Conservation (phyloP, 2,797 vertebrate genomes). For the Notoglanidium macrostoma region DNA sequence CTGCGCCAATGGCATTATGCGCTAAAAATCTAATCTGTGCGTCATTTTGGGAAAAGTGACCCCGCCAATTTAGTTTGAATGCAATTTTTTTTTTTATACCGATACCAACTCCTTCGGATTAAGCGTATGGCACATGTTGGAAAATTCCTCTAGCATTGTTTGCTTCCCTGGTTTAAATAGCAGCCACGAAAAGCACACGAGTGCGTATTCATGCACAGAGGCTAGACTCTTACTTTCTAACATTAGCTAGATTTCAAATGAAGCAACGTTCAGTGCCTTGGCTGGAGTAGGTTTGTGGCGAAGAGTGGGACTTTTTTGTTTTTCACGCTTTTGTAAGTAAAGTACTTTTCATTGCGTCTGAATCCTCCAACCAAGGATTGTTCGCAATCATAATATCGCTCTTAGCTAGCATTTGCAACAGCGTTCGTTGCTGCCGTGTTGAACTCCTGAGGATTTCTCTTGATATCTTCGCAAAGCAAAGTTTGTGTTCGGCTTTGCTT, state of each 20-base stretch:
- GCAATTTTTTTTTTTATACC: not conserved
- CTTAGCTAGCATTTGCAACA: not conserved
- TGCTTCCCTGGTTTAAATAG: not conserved
- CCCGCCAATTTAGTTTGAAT: not conserved
- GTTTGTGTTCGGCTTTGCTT: not conserved
- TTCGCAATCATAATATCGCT: not conserved
- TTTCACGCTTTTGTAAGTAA: not conserved
- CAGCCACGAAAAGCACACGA: not conserved
- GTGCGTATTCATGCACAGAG: not conserved
- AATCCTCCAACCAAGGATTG: not conserved
- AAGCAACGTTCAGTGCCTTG: not conserved
- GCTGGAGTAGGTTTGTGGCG: not conserved
- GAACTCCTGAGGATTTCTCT: too few relatives aligned
- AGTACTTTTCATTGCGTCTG: not conserved
- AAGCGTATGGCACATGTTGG: not conserved
- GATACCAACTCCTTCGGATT: not conserved
- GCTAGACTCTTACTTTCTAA: not conserved
- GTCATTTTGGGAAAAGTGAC: not conserved
- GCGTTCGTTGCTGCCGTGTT: too few relatives aligned
- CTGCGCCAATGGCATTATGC: conserved; percentile 26
- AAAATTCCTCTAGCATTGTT: not conserved
- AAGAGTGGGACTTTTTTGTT: not conserved
- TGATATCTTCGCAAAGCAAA: too few relatives aligned
- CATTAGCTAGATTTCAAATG: not conserved
- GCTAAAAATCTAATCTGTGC: conserved; percentile 35